Base-by-base conservation (phyloP, 2,888 invertebrate genomes). In the Epirrhoe tristata region DNA sequence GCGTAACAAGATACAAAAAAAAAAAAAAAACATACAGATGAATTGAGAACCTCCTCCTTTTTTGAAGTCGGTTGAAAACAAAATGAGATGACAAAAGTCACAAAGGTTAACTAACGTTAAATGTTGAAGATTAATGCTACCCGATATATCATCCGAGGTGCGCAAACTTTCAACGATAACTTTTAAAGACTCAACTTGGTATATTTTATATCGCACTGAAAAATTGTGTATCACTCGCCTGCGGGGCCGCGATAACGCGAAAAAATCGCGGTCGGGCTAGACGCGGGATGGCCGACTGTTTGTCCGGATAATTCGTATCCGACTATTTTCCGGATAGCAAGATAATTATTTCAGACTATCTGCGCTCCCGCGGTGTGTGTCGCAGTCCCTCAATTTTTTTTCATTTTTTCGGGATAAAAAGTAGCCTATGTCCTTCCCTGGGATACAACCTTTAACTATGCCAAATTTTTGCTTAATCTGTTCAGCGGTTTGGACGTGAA, bases 141-240 rank as follows among this genome's bases (percentile, higher is more conserved):
- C 81, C 87, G 89, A 90, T 91, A 89, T 86, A 90, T 91, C 92
- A 93, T 89, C 71, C 81, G 84, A 88, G 90, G 90, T 90, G 87
- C 83, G 88, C 90, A 78, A 90, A 91, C 87, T 89, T 77, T 85
- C 81, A 80, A 79, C 84, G 92, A 92, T 93, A 91, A 93, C 91
- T 93, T 93, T 93, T 92, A 93, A 93, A 91, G 91, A 93, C 91
- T 92, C 87, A 85, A 89, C 84, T 90, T 85, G 82, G 80, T 81
- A 77, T 80, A 79, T 81, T 70, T 81, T 88, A 91, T 91, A 91
- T 91, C 91, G 86, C 81, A 80, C 85, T 92, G 91, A 93, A 93
- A 93, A 92, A 93, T 91, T 91, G 91, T 93, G 88, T 93, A 91
- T 89, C 91, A 85, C 73, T 72, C 83, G 88, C 91, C 91, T 89